phyloP scores from a whole-genome alignment of 2,888 invertebrate genomes.

The Trachelus iudaicus region DNA sequence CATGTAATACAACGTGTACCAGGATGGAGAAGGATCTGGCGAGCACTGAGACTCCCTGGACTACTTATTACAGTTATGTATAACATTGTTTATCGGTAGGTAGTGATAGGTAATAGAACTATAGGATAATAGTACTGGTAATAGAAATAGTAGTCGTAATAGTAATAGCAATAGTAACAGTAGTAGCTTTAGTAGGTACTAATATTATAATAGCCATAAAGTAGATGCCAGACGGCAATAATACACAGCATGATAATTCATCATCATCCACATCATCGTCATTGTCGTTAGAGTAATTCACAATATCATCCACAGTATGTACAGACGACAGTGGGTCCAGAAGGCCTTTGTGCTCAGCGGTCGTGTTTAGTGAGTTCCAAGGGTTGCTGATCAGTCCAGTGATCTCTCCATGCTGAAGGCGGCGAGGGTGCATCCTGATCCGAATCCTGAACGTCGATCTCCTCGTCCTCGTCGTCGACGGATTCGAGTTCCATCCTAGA shows the following conservation, averaged over 20 bases:
- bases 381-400: slow-evolving; percentile 69
- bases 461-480: slow-evolving; percentile 71
- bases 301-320: background rate
- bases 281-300: background rate
- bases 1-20: background rate
- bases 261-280: background rate
- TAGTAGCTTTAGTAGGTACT: slow-evolving; percentile 31
- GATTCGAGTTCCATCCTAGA: slow-evolving; percentile 29
- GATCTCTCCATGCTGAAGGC: slow-evolving; percentile 59
- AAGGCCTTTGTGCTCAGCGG: slow-evolving; percentile 66
- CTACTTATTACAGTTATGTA: background rate
- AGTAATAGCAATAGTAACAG: background rate
- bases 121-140: background rate
- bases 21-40: background rate
- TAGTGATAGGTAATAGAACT: background rate
- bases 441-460: slow-evolving; percentile 88
- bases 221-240: slow-evolving; percentile 15
- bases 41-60: background rate
- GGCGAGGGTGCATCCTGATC: slow-evolving; percentile 72
- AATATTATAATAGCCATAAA: slow-evolving; percentile 24
- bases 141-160: background rate
- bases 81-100: background rate
- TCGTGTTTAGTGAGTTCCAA: slow-evolving; percentile 80
- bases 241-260: slow-evolving; percentile 1
- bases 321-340: background rate